Evolutionary conservation across 1,140 invertebrate species (phyloP), one percentile per base, ranked within the genome.

Genomic region (Apis mellifera): DNA sequence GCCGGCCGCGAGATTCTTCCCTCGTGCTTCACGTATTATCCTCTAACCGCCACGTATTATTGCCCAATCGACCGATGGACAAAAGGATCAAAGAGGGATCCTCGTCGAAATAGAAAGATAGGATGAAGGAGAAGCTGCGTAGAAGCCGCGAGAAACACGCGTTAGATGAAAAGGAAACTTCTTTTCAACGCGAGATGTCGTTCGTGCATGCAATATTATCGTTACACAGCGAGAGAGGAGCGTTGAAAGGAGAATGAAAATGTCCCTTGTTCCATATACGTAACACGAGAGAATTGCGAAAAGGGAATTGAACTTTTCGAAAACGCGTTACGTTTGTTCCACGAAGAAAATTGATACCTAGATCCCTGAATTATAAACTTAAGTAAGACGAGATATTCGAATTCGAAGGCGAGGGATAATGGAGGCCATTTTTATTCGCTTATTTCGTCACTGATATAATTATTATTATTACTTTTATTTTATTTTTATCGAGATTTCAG

Each of bases 11-110:
- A 13, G 54, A 80, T 65, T 86, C 69, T 76, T 75, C 55, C 71
- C 55, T 52, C 26, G 13, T 48, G 54, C 9, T 55, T 83, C 78
- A 75, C 71, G 23, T 32, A 32, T 32, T 65, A 50, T 74, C 65
- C 64, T 73, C 60, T 55, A 73, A n/a, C n/a, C n/a, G 50, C 32
- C 17, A 19, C 15, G 1, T 23, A 64, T 80, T 80, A 64, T 80
- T 80, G 57, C 52, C 32, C 50, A 42, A 54, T 48, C 70, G 23
- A n/a, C 0, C 19, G 9, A 9, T 12, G 70, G 32, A 83, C 68
- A 78, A 83, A 71, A 55, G 79, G 66, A 62, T 76, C 66, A 68
- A 78, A 71, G 71, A 50, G 4, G 4, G 5, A 75, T 48, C 32
- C n/a, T 48, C 8, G 42, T 13, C 57, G 17, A 48, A 55, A 17